A percentile compares a stretch with the other conserved stretches of the same genome.
These are phyloP conservation scores for Pachyuromys duprasi DNA, from an alignment of 2,797 vertebrate species.

Conservation along the genomic window DNA sequence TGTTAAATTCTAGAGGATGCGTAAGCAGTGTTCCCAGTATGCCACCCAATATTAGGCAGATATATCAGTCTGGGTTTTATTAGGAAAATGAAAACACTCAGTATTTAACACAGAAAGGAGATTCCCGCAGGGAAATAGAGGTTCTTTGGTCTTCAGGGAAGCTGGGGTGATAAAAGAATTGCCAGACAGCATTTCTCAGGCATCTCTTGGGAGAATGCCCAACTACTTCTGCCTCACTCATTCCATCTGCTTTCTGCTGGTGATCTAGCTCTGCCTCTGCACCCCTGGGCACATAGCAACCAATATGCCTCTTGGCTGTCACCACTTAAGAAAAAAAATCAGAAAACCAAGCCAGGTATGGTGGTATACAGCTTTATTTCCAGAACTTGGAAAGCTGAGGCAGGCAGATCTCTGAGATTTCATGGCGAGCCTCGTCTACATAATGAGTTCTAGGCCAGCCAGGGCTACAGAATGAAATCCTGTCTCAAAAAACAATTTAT, in stretches of 20 bases:
- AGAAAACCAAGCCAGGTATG: background rate
- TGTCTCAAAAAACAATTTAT: background rate
- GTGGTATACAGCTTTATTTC: background rate
- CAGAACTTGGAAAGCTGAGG: background rate
- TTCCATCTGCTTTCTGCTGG: background rate
- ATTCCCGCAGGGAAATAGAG: background rate
- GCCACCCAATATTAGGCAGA: background rate
- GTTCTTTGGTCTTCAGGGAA: background rate
- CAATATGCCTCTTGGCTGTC: background rate
- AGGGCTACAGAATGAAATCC: background rate
- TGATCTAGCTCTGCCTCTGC: background rate
- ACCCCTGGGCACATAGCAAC: background rate
- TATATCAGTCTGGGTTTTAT: background rate
- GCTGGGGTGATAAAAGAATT: background rate
- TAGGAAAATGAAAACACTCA: background rate
- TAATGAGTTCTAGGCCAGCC: background rate
- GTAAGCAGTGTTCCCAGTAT: background rate
- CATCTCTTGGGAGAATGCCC: too few species aligned
- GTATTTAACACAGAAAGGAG: background rate
- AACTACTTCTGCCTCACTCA: accelerated
- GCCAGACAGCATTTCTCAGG: background rate
- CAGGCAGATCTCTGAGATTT: background rate
- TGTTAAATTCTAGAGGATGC: background rate
- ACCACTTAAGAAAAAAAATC: too few species aligned
- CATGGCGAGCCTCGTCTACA: too few species aligned